Conservation (phyloP, 2,888 invertebrate species). For the Zelleria hepariella region DNA sequence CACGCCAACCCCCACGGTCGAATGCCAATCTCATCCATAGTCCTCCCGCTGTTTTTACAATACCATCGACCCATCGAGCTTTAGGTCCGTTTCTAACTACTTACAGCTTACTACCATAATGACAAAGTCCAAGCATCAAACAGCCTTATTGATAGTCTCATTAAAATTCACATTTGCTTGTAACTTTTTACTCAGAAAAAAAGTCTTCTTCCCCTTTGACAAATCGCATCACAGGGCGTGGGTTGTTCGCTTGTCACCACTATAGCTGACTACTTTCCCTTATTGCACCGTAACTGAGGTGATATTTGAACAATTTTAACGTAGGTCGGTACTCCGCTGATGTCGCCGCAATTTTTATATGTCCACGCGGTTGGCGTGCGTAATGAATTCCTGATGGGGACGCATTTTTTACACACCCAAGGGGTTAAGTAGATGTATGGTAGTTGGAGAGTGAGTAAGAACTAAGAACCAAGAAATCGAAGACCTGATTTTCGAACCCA, state of each 20-base stretch:
- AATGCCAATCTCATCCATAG: too few species aligned
- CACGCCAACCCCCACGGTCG: too few species aligned
- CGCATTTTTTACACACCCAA: background rate
- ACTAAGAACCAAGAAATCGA: too few species aligned
- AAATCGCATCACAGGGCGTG: conserved; percentile 36
- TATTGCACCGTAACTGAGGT: background rate
- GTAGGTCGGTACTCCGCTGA: too few species aligned
- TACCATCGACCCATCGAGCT: too few species aligned
- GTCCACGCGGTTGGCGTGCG: conserved; percentile 25
- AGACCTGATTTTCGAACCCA: too few species aligned
- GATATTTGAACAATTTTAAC: too few species aligned
- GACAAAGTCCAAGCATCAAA: background rate
- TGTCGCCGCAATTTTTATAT: conserved; percentile 44
- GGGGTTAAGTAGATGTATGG: background rate
- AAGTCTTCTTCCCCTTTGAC: conserved; percentile 24
- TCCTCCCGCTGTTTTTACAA: too few species aligned
- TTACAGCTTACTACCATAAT: too few species aligned
- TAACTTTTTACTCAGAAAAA: background rate
- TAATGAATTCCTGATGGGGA: conserved; percentile 11
- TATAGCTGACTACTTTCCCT: background rate
- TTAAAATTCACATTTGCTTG: background rate
- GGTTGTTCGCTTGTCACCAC: conserved; percentile 34
- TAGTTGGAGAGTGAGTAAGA: too few species aligned
- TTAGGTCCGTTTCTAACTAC: too few species aligned
- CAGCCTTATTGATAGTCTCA: background rate